Percentiles rank a stretch among this genome's conserved stretches.
Conservation (phyloP, 2,888 invertebrate species). For the Nemoura dubitans region DNA sequence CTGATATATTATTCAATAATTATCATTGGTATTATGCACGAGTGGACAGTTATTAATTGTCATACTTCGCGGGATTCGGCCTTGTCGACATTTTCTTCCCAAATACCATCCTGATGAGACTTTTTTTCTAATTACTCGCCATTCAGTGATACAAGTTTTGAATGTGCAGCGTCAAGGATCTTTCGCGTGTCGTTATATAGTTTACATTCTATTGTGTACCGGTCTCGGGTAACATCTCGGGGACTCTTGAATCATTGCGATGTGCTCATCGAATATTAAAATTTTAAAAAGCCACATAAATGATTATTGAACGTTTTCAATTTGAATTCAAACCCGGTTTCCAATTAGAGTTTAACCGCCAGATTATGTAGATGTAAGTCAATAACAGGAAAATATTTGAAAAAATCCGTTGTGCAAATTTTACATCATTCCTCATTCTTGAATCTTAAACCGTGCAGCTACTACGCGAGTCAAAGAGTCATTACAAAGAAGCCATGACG, state of each 20-base stretch:
- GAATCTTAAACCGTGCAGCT: not conserved
- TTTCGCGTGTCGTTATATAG: no score
- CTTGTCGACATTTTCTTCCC: not conserved
- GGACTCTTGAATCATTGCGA: no score
- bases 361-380: not conserved
- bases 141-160: no score
- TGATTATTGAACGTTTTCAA: not conserved
- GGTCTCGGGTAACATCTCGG: no score
- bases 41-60: not conserved
- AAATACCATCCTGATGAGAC: no score
- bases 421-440: not conserved
- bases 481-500: not conserved
- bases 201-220: no score
- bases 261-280: no score
- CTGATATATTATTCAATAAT: not conserved
- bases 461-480: not conserved
- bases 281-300: not conserved
- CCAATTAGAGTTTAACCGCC: not conserved
- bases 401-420: not conserved
- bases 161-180: no score
- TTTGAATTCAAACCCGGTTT: not conserved
- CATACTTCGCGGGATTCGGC: not conserved
- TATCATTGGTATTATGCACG: not conserved
- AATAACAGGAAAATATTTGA: not conserved
- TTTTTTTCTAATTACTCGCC: no score